phyloP scores from a whole-genome alignment of 2,113 vertebrate genomes.

The Gymnorhina tibicen region DNA sequence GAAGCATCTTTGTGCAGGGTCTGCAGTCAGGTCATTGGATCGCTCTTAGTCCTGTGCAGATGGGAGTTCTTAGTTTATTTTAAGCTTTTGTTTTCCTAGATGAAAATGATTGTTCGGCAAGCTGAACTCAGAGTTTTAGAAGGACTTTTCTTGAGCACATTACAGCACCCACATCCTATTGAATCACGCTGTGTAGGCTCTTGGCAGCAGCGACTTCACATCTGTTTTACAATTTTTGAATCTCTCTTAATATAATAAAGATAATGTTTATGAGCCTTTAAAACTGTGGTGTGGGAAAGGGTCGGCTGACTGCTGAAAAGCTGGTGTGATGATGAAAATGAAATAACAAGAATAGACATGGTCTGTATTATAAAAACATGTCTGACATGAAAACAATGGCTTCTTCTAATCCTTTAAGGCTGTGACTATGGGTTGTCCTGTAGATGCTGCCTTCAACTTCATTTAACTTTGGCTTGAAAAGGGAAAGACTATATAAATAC shows the following conservation, averaged over 20 bases:
- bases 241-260: constrained; percentile 47
- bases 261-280: constrained; percentile 52
- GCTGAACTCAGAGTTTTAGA: constrained; percentile 21
- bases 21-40: background rate
- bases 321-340: constrained; percentile 18
- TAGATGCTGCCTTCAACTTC: background rate
- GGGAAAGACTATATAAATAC: background rate
- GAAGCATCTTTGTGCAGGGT: background rate
- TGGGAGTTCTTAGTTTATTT: constrained; percentile 5
- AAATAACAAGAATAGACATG: constrained; percentile 15
- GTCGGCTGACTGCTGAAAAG: constrained; percentile 28
- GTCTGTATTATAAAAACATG: constrained; percentile 33
- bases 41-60: background rate
- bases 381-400: constrained; percentile 18
- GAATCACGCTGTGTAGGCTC: constrained; percentile 26
- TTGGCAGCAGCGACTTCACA: constrained; percentile 14
- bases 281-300: constrained; percentile 45
- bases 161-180: constrained; percentile 47
- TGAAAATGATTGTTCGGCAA: constrained; percentile 4
- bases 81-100: constrained; percentile 39
- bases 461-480: background rate
- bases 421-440: background rate
- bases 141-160: constrained; percentile 36
- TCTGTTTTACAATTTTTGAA: constrained; percentile 44
- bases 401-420: background rate